Conservation (phyloP, 2,113 vertebrate species). For the Zeus faber region DNA sequence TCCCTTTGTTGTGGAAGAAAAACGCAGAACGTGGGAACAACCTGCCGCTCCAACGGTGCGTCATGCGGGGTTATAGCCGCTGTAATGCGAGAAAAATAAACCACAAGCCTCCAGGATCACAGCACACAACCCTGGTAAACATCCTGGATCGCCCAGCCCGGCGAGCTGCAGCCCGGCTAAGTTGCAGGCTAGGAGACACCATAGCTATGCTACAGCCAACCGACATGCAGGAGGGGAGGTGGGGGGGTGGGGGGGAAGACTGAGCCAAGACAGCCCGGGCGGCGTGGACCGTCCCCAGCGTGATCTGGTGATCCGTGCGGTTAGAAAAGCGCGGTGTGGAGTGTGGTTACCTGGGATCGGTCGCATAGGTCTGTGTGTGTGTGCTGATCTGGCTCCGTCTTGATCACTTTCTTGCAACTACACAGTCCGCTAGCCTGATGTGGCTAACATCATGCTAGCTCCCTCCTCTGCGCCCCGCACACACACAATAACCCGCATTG, state of each 20-base stretch:
- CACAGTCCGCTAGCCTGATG: conserved; percentile 58
- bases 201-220: conserved; percentile 18
- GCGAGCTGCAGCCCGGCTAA: conserved; percentile 24
- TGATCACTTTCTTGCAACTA: conserved; percentile 61
- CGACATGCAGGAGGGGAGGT: not conserved
- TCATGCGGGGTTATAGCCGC: not conserved
- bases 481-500: conserved; percentile 8
- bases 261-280: not conserved
- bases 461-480: conserved; percentile 23
- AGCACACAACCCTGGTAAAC: not conserved
- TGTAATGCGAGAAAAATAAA: conserved; percentile 1
- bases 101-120: conserved; percentile 4
- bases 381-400: conserved; percentile 51
- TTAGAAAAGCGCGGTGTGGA: not conserved
- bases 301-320: not conserved
- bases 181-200: conserved; percentile 15
- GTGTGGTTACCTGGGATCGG: conserved; percentile 62
- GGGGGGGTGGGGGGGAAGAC: no score
- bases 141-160: conserved; percentile 7
- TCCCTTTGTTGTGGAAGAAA: not conserved
- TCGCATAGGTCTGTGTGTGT: conserved; percentile 66
- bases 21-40: not conserved
- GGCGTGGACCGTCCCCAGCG: not conserved
- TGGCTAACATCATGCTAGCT: conserved; percentile 33
- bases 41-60: not conserved